Evolutionary conservation across 2,888 invertebrate species (phyloP).

Genomic region (Epistrophe eligans): DNA sequence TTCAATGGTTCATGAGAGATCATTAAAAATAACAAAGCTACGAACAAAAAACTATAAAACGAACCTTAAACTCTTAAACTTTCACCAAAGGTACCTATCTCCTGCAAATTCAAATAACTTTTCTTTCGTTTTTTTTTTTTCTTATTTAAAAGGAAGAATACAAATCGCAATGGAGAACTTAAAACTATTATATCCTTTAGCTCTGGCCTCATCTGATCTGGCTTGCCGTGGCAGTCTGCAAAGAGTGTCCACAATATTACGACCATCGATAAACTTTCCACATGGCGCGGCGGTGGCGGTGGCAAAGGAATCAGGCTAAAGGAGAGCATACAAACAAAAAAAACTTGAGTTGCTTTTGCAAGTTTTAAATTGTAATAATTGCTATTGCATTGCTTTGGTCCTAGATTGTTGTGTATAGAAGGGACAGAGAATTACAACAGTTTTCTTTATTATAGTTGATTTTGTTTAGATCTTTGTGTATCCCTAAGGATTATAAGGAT

Average conservation of each 20-base stretch:
- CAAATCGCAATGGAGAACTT: slow-evolving; percentile 24
- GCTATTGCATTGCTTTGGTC: slow-evolving; percentile 8
- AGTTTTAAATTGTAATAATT: slow-evolving; percentile 16
- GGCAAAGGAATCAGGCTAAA: background rate
- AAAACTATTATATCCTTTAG: slow-evolving; percentile 12
- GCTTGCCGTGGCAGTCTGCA: background rate
- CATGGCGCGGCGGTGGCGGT: no score
- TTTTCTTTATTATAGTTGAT: slow-evolving; percentile 2
- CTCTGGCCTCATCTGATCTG: background rate
- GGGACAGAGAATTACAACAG: background rate
- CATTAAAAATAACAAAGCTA: slow-evolving; percentile 14
- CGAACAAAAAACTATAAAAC: background rate
- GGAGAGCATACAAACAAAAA: background rate
- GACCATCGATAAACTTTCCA: slow-evolving; percentile 8
- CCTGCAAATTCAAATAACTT: background rate
- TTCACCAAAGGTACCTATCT: background rate
- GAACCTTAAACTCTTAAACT: background rate
- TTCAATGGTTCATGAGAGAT: background rate
- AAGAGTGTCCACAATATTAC: background rate
- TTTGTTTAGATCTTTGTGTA: background rate
- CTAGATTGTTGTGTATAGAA: background rate
- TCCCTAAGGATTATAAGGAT: slow-evolving; percentile 4
- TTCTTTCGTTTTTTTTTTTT: background rate
- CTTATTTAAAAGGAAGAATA: background rate
- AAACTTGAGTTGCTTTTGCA: background rate